Evolutionary conservation across 2,888 invertebrate species (phyloP).

Genomic region (Pachliopta kotzebuea): DNA sequence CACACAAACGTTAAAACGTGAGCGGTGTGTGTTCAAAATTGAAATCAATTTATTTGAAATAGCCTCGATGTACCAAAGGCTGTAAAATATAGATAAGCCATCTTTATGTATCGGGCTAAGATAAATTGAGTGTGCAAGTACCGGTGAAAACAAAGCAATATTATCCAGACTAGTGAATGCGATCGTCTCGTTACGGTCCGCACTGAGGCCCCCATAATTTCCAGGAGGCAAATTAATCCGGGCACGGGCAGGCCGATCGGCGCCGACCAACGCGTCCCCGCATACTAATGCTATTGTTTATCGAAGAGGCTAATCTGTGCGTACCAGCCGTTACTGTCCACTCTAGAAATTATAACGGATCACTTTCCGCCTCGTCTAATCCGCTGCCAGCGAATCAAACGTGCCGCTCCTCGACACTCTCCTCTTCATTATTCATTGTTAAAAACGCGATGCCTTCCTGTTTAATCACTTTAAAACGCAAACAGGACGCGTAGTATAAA

Average conservation of each 20-base stretch:
- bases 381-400: conserved; percentile 52
- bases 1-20: too few species aligned
- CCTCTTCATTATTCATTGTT: conserved; percentile 27
- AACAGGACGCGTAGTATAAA: conserved; percentile 18
- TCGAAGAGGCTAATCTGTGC: conserved; percentile 80
- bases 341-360: conserved; percentile 50
- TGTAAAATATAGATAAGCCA: conserved; percentile 24
- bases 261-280: conserved; percentile 76
- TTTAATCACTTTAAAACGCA: conserved; percentile 33
- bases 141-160: conserved; percentile 63
- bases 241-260: conserved; percentile 73
- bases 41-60: background rate
- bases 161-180: conserved; percentile 55
- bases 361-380: conserved; percentile 65
- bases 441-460: conserved; percentile 17
- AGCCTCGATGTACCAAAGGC: conserved; percentile 12
- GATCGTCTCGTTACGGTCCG: conserved; percentile 48
- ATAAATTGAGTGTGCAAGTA: conserved; percentile 29
- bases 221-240: conserved; percentile 79
- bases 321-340: conserved; percentile 78
- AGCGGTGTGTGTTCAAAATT: background rate
- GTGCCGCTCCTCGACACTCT: conserved; percentile 34
- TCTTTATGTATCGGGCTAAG: conserved; percentile 28
- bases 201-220: conserved; percentile 69
- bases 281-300: conserved; percentile 81